These are phyloP conservation scores for Oenanthe oenanthe DNA, from an alignment of 2,113 vertebrate genomes.

Conservation along the genomic window DNA sequence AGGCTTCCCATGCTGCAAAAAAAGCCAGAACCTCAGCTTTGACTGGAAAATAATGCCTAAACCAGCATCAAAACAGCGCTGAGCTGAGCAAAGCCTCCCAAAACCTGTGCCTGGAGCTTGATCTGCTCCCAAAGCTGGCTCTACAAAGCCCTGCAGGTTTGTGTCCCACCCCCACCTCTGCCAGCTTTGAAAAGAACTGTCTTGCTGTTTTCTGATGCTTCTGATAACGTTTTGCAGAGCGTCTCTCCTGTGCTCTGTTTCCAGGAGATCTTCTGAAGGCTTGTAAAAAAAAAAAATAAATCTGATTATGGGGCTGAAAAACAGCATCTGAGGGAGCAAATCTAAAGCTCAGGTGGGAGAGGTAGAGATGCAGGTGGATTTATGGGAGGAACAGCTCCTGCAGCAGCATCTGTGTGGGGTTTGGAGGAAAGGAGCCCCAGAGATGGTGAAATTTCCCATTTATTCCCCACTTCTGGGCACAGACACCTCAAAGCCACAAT, in stretches of 20 bases:
- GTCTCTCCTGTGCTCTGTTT: neutral
- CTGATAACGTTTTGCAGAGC: neutral
- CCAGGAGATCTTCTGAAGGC: neutral
- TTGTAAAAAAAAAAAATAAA: neutral
- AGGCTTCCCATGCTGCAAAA: fast-evolving
- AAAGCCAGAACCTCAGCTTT: neutral
- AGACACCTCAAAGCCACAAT: neutral
- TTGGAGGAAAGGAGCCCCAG: fast-evolving
- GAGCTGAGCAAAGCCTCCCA: neutral
- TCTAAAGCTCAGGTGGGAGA: neutral
- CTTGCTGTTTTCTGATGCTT: neutral
- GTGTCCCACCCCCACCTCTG: neutral
- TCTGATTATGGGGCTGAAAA: neutral
- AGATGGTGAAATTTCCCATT: neutral
- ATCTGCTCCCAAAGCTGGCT: neutral
- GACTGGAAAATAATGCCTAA: fast-evolving
- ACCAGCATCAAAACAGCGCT: neutral
- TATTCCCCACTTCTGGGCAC: neutral
- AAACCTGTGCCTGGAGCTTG: fast-evolving
- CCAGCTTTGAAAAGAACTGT: neutral
- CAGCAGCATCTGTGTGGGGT: neutral
- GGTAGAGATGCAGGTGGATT: fast-evolving
- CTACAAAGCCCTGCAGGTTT: neutral
- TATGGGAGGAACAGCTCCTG: fast-evolving
- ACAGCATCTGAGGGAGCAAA: neutral